These are phyloP conservation scores for Lagenorhynchus albirostris DNA, from an alignment of 2,113 vertebrate genomes.

Conservation along the genomic window DNA sequence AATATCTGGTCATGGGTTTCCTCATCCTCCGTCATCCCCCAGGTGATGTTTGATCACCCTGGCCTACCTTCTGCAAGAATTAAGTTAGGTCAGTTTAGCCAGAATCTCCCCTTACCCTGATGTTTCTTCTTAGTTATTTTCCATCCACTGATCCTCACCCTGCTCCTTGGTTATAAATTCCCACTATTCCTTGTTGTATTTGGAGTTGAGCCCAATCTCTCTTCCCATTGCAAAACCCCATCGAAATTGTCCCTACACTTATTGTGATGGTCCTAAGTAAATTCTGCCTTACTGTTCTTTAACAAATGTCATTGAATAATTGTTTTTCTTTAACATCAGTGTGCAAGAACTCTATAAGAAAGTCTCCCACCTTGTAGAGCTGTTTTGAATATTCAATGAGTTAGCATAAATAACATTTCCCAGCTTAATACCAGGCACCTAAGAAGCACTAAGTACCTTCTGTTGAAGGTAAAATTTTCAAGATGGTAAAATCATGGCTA, in stretches of 20 bases:
- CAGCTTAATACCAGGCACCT: neutral
- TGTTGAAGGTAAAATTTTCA: neutral
- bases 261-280: neutral
- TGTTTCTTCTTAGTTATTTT: neutral
- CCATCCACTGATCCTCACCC: neutral
- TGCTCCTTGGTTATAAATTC: neutral
- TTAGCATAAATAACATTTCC: neutral
- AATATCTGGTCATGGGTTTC: neutral
- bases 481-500: neutral
- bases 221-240: neutral
- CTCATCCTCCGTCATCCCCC: neutral
- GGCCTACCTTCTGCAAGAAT: neutral
- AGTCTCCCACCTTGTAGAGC: neutral
- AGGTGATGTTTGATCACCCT: neutral
- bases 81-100: neutral
- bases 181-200: neutral
- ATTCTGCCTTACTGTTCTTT: neutral
- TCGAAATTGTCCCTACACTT: neutral
- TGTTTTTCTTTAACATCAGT: neutral
- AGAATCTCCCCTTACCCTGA: neutral
- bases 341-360: neutral
- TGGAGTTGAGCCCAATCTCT: neutral
- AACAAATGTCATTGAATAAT: neutral
- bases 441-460: neutral
- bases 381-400: slow-evolving; percentile 3